phyloP scores from a whole-genome alignment of 2,888 invertebrate genomes.

The Macaria liturata region DNA sequence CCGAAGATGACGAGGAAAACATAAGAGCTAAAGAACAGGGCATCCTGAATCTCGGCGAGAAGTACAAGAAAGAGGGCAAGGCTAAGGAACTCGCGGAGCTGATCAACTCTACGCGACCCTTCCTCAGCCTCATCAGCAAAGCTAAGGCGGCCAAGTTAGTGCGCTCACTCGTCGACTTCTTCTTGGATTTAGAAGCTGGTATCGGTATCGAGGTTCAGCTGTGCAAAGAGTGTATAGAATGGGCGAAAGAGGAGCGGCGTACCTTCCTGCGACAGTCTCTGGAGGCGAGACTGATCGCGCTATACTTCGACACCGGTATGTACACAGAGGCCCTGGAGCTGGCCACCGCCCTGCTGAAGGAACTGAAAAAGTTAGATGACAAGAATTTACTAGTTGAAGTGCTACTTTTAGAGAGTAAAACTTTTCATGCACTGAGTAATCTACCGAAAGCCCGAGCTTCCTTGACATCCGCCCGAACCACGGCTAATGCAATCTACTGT shows the following conservation, averaged over 20 bases:
- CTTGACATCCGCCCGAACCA: constrained; percentile 98
- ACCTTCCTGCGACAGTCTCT: constrained; percentile 98
- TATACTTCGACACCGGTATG: constrained; percentile 96
- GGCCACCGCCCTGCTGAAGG: constrained; percentile 94
- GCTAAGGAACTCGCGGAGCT: constrained; percentile 96
- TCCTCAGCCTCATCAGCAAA: constrained; percentile 97
- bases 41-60: constrained; percentile 95
- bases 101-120: constrained; percentile 97
- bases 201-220: constrained; percentile 97
- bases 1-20: constrained; percentile 94
- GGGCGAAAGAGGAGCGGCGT: constrained; percentile 99
- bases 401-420: constrained; percentile 98
- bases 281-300: constrained; percentile 96
- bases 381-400: constrained; percentile 99
- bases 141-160: constrained; percentile 99
- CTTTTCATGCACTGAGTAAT: constrained; percentile 98
- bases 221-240: constrained; percentile 99
- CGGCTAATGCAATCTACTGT: constrained; percentile 99
- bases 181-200: constrained; percentile 97
- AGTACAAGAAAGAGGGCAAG: constrained; percentile 96
- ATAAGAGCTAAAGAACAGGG: constrained; percentile 96
- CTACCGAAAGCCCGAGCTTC: constrained; percentile 98
- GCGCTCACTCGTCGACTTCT: constrained; percentile 97
- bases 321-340: constrained; percentile 93
- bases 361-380: constrained; percentile 99